A percentile compares a stretch with the other conserved stretches of the same genome.
Evolutionary conservation across 1,140 invertebrate genomes (phyloP).

Genomic region (Rhopalosiphum padi): DNA sequence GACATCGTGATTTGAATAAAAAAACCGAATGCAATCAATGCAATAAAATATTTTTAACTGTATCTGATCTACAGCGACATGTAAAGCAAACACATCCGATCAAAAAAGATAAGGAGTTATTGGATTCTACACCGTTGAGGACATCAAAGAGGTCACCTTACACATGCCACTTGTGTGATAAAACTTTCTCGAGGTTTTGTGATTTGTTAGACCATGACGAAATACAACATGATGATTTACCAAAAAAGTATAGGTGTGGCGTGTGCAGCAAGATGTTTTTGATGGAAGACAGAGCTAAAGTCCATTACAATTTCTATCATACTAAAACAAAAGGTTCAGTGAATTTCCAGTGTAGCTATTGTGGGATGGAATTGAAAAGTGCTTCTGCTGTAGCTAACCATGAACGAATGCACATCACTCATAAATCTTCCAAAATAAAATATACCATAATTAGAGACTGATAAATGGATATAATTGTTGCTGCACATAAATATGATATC

Average conservation of each 20-base stretch:
- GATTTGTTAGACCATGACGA: constrained; percentile 57
- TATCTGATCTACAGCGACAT: constrained; percentile 28
- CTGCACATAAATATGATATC: not conserved
- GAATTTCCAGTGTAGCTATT: constrained; percentile 47
- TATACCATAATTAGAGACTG: constrained; percentile 54
- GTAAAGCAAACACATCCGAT: constrained; percentile 1
- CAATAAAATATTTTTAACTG: constrained; percentile 51
- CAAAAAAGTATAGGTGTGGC: constrained; percentile 49
- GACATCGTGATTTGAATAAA: constrained; percentile 53
- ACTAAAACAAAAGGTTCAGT: constrained; percentile 49
- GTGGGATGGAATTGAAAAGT: constrained; percentile 46
- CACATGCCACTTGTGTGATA: constrained; percentile 46
- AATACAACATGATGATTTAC: constrained; percentile 56
- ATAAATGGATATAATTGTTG: not conserved
- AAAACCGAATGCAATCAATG: constrained; percentile 52
- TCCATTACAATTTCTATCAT: constrained; percentile 55
- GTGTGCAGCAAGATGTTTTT: constrained; percentile 57
- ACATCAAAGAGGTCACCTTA: constrained; percentile 46
- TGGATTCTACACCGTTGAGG: not conserved
- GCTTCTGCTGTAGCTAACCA: constrained; percentile 50
- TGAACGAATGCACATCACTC: constrained; percentile 45
- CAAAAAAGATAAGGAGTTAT: not conserved
- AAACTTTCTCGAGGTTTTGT: constrained; percentile 55
- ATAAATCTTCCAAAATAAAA: not conserved
- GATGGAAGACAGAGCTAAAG: constrained; percentile 47